A percentile compares a stretch with the other conserved stretches of the same genome.
Conservation (phyloP, 2,113 vertebrate species). For the Callaeas wilsoni region DNA sequence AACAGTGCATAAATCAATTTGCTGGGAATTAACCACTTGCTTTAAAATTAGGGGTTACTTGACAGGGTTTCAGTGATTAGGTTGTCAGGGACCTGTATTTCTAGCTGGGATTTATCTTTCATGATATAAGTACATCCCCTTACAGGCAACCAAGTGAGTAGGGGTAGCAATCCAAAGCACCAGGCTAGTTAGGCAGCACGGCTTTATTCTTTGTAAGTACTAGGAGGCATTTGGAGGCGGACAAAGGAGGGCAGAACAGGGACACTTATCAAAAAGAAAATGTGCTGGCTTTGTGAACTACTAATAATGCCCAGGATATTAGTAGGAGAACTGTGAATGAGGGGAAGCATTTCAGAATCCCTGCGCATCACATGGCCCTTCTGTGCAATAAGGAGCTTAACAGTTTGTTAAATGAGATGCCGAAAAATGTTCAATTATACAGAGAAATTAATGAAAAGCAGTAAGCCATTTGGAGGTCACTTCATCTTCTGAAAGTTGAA, state of each 20-base stretch:
- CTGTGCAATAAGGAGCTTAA: slow-evolving; percentile 57
- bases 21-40: slow-evolving; percentile 77
- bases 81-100: slow-evolving; percentile 73
- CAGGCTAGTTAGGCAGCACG: not conserved
- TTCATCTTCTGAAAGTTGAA: slow-evolving; percentile 26
- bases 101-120: slow-evolving; percentile 72
- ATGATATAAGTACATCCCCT: slow-evolving; percentile 54
- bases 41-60: slow-evolving; percentile 81
- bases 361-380: slow-evolving; percentile 34
- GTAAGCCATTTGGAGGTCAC: slow-evolving; percentile 57
- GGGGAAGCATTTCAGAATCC: slow-evolving; percentile 37
- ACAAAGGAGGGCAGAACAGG: slow-evolving; percentile 47
- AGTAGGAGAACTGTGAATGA: slow-evolving; percentile 11
- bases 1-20: slow-evolving; percentile 82
- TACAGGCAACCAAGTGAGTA: slow-evolving; percentile 27
- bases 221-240: slow-evolving; percentile 31
- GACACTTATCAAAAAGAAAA: slow-evolving; percentile 34
- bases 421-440: slow-evolving; percentile 43
- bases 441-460: slow-evolving; percentile 55
- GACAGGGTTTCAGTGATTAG: slow-evolving; percentile 75
- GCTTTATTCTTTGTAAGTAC: slow-evolving; percentile 51
- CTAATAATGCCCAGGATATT: slow-evolving; percentile 21
- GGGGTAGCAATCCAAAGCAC: slow-evolving; percentile 1
- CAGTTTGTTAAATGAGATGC: slow-evolving; percentile 59
- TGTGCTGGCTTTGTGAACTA: slow-evolving; percentile 42